phyloP scores from a whole-genome alignment of 2,113 vertebrate species.

The Maylandia zebra region DNA sequence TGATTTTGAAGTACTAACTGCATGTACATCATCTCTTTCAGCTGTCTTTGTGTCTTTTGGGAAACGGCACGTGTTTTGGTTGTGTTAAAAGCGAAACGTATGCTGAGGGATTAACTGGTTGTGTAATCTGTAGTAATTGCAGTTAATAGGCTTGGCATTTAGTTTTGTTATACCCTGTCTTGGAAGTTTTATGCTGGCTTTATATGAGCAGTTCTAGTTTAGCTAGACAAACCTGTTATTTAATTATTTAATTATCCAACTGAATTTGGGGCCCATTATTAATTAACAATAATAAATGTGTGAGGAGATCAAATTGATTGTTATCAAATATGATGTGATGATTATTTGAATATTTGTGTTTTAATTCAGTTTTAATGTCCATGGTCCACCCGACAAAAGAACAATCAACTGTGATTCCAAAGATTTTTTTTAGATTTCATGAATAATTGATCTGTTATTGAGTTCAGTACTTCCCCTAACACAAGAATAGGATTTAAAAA shows the following conservation, averaged over 20 bases:
- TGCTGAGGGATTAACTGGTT: not conserved
- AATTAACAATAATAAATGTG: not conserved
- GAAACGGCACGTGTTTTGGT: not conserved
- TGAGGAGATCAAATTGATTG: not conserved
- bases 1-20: not conserved
- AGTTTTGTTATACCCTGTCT: not conserved
- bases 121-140: not conserved
- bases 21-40: not conserved
- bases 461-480: not conserved
- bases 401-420: not conserved
- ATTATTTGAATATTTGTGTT: not conserved
- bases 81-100: not conserved
- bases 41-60: not conserved
- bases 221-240: not conserved
- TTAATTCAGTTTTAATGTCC: not conserved
- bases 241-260: not conserved
- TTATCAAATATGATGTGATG: not conserved
- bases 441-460: not conserved
- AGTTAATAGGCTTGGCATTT: not conserved
- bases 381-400: not conserved
- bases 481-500: not conserved
- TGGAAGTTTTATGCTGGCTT: not conserved
- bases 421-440: not conserved
- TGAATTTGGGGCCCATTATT: not conserved
- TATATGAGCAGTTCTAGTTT: not conserved